Evolutionary conservation across 2,797 vertebrate genomes (phyloP).

Genomic region (Sebastes iracundus): DNA sequence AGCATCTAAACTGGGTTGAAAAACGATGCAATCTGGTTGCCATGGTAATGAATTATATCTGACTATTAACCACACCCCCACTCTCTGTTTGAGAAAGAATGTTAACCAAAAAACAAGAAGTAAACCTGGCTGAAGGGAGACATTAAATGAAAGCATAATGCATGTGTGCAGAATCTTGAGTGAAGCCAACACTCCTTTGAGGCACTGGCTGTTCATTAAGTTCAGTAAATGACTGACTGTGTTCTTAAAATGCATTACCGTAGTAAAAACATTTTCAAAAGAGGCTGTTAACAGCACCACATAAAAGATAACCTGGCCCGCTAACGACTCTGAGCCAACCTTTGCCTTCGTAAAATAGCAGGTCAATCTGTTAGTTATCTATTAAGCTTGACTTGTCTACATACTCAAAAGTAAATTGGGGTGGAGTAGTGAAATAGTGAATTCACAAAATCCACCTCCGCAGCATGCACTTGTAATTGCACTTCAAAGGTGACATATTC

Average conservation of each 20-base stretch:
- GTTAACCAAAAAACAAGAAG: too few species aligned
- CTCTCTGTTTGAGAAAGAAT: too few species aligned
- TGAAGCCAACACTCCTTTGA: conserved; percentile 25
- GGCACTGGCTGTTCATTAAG: conserved; percentile 16
- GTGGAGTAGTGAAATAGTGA: conserved; percentile 49
- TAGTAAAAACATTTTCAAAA: conserved; percentile 26
- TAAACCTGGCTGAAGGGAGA: too few species aligned
- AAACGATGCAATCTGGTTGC: too few species aligned
- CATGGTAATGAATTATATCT: too few species aligned
- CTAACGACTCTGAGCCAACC: conserved; percentile 5
- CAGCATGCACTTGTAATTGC: conserved; percentile 60
- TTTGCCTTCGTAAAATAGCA: conserved; percentile 28
- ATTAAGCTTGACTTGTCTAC: conserved; percentile 39
- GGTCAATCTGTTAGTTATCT: conserved; percentile 11
- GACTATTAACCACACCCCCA: too few species aligned
- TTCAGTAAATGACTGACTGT: conserved; percentile 16
- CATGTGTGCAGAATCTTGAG: conserved; percentile 28
- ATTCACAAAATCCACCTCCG: conserved; percentile 54
- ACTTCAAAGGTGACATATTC: conserved; percentile 75
- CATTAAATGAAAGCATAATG: conserved; percentile 20
- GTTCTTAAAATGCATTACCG: conserved; percentile 11
- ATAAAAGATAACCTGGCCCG: conserved; percentile 23
- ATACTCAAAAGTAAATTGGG: conserved; percentile 30
- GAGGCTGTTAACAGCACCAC: neutral
- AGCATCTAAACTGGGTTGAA: too few species aligned